These are phyloP conservation scores for Rhizoglyphus robini DNA, from an alignment of 1,140 invertebrate genomes.

Conservation along the genomic window DNA sequence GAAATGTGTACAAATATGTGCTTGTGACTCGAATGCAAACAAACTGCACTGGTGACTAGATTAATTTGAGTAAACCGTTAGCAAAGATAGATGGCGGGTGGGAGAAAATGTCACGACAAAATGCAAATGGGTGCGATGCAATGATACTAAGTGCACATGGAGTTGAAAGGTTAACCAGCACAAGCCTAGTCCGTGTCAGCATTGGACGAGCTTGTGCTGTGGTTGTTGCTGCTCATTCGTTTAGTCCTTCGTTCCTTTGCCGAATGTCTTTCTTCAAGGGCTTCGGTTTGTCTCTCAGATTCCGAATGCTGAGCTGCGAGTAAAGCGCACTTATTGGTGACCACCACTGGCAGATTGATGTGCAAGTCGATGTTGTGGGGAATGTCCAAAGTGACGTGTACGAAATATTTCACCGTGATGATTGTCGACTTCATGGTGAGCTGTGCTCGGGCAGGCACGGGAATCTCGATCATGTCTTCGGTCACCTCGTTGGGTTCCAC, in stretches of 20 bases:
- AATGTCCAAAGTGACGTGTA: conserved; percentile 18
- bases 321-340: conserved; percentile 4
- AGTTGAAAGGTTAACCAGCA: too few species aligned
- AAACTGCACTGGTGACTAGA: too few species aligned
- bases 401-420: conserved; percentile 15
- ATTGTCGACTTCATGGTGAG: conserved; percentile 9
- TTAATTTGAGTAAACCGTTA: too few species aligned
- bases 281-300: neutral
- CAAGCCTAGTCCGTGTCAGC: neutral
- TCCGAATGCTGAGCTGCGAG: neutral
- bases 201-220: neutral
- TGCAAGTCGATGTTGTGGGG: conserved; percentile 16
- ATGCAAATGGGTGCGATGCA: too few species aligned
- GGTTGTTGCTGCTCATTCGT: neutral
- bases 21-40: too few species aligned
- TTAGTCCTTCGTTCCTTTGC: neutral
- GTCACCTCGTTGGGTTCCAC: neutral
- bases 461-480: neutral
- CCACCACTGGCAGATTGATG: conserved; percentile 10
- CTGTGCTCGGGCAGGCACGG: neutral
- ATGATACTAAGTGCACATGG: too few species aligned
- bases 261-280: neutral
- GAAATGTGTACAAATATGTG: too few species aligned
- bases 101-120: too few species aligned
- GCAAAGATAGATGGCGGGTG: too few species aligned